Base-by-base conservation (phyloP, 2,113 vertebrate genomes). In the Oxygymnocypris stewartii region DNA sequence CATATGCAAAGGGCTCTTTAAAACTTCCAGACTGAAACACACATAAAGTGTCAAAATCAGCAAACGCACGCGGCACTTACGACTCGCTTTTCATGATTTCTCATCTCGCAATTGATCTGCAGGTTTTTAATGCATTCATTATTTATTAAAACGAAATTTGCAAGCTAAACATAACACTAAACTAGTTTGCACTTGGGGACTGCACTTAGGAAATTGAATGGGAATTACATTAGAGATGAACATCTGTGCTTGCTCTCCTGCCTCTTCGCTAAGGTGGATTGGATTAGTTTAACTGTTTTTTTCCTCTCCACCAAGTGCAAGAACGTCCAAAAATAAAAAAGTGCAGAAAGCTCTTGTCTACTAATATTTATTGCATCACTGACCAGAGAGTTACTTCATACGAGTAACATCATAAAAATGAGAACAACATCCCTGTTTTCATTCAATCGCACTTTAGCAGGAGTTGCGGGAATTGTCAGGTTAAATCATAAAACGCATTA, bases 91-190 rank as follows among this genome's bases (percentile, higher is more conserved):
- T 95, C 94, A 97, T 96, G 94, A 96, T 95, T 95, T 96, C 95
- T 96, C 92, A 94, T 95, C 95, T 94, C 93, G 93, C 94, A 93
- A 96, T 97, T 96, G 96, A 97, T 96, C 95, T 96, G 90, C 92
- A 89, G 92, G 94, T 96, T 97, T 90, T 96, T 96, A 96, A 96
- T 95, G 94, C 95, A 95, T 96, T 97, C 95, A 97, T 97, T 96
- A 96, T 96, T 97, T 97, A 97, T 96, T 97, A 96, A 96, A 88
- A 96, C 76, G 96, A 95, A 96, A 96, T 96, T 96, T 96, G 96
- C 96, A 96, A 96, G 95, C 96, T 96, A 96, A 96, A 97, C 96
- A 97, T 95, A 96, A 96, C 79, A 92, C 94, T 96, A 96, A 96
- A 96, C 96, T 95, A 95, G 95, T 95, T 96, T 96, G 95, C 95